These are phyloP conservation scores for Trochalopteron elliotii DNA, from an alignment of 2,113 vertebrate species.

Conservation along the genomic window DNA sequence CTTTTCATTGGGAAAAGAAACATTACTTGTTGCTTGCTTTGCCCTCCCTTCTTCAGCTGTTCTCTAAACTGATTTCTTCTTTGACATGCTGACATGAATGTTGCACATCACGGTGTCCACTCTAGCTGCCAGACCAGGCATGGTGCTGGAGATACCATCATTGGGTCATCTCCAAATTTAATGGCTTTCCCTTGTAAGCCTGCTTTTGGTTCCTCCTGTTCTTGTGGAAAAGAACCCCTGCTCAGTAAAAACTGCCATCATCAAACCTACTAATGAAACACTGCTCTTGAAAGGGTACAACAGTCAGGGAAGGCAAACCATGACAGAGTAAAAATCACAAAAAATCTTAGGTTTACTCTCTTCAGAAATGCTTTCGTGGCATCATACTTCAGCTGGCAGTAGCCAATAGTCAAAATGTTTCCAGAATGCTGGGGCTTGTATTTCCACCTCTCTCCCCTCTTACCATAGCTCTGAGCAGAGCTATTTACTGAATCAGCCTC, in stretches of 20 bases:
- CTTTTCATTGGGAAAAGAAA: neutral
- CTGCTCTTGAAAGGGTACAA: neutral
- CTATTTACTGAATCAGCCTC: neutral
- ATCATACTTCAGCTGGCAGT: neutral
- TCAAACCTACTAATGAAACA: neutral
- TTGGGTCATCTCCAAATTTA: neutral
- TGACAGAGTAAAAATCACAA: neutral
- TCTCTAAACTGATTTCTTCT: neutral
- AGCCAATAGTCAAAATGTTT: neutral
- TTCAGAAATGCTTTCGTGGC: neutral
- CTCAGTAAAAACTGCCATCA: neutral
- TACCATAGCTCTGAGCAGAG: neutral
- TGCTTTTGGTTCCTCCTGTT: accelerated
- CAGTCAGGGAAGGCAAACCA: neutral
- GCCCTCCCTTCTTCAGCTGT: neutral
- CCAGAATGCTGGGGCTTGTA: neutral
- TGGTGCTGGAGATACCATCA: neutral
- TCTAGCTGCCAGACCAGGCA: neutral
- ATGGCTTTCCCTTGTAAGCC: neutral
- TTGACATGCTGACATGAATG: neutral
- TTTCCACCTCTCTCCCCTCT: neutral
- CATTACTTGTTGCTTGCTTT: neutral
- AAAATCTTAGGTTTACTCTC: neutral
- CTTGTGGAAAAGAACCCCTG: neutral
- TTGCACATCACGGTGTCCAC: neutral